These are phyloP conservation scores for Plebejus anna DNA, from an alignment of 2,888 invertebrate genomes.

Conservation along the genomic window DNA sequence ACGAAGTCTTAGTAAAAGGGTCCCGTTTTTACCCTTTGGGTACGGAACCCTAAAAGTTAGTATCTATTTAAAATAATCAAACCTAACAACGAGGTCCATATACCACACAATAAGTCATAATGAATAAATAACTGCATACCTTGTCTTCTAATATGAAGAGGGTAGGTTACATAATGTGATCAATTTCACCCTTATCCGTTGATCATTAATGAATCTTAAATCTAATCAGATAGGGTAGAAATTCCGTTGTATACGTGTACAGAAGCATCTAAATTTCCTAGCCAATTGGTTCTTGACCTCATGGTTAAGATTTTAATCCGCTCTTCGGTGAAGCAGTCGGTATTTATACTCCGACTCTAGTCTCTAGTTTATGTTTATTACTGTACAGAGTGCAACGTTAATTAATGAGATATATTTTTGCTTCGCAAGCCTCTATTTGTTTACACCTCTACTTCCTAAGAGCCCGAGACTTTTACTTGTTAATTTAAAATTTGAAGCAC, in stretches of 20 bases:
- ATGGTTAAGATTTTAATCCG: constrained; percentile 27
- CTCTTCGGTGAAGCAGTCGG: constrained; percentile 16
- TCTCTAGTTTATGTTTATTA: constrained; percentile 2
- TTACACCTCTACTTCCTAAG: neutral
- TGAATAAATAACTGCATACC: constrained; percentile 19
- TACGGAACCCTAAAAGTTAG: too few species aligned
- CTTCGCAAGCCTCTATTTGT: neutral
- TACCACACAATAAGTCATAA: neutral
- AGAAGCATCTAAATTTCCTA: constrained; percentile 21
- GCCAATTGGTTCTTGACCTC: constrained; percentile 28
- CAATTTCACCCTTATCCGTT: neutral
- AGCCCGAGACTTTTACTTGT: neutral
- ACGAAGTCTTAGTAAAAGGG: too few species aligned
- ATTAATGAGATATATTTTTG: constrained; percentile 9
- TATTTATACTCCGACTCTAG: constrained; percentile 2
- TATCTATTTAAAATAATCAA: neutral
- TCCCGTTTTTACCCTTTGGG: too few species aligned
- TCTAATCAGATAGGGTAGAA: neutral
- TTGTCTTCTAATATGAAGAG: constrained; percentile 22
- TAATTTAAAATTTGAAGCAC: neutral
- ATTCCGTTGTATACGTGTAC: neutral
- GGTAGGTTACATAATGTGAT: constrained; percentile 5
- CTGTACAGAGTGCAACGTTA: neutral
- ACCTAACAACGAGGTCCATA: neutral
- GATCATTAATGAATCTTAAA: constrained; percentile 18